A percentile compares a stretch with the other conserved stretches of the same genome.
phyloP scores from a whole-genome alignment of 2,888 invertebrate genomes.

The Brachylomia viminalis region DNA sequence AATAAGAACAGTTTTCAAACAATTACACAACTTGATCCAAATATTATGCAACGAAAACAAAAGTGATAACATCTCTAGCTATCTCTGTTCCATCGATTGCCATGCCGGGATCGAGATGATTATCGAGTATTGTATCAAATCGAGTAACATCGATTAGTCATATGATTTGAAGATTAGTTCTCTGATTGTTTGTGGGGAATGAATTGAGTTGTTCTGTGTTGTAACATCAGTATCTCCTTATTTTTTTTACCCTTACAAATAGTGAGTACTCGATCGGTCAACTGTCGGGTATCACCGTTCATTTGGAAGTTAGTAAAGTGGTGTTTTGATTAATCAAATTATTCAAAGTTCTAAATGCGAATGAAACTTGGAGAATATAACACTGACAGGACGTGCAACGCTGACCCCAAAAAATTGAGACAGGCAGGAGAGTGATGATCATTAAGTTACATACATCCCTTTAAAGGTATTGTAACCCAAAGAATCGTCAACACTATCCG shows the following conservation, averaged over 20 bases:
- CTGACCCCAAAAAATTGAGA: too few relatives aligned
- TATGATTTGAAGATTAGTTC: conserved; percentile 25
- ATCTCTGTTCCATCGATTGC: conserved; percentile 48
- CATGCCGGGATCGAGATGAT: conserved; percentile 43
- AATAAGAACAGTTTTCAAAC: conserved; percentile 17
- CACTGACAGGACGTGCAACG: too few relatives aligned
- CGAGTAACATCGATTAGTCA: conserved; percentile 41
- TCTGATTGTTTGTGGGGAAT: conserved; percentile 14
- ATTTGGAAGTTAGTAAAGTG: too few relatives aligned
- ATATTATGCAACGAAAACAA: conserved; percentile 47
- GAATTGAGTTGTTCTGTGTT: conserved; percentile 6
- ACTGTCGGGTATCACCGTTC: too few relatives aligned
- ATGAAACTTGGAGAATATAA: too few relatives aligned
- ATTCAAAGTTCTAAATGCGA: too few relatives aligned
- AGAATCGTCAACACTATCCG: neutral
- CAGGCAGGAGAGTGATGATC: too few relatives aligned
- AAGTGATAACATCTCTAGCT: conserved; percentile 44
- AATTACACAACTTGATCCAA: conserved; percentile 55
- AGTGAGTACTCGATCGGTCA: too few relatives aligned
- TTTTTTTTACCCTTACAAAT: neutral
- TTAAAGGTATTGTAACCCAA: neutral
- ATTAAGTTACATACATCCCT: neutral
- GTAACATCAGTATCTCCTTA: neutral
- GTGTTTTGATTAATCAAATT: too few relatives aligned
- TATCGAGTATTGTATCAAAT: conserved; percentile 48